Evolutionary conservation across 2,888 invertebrate species (phyloP).

Genomic region (Polietes domitor): DNA sequence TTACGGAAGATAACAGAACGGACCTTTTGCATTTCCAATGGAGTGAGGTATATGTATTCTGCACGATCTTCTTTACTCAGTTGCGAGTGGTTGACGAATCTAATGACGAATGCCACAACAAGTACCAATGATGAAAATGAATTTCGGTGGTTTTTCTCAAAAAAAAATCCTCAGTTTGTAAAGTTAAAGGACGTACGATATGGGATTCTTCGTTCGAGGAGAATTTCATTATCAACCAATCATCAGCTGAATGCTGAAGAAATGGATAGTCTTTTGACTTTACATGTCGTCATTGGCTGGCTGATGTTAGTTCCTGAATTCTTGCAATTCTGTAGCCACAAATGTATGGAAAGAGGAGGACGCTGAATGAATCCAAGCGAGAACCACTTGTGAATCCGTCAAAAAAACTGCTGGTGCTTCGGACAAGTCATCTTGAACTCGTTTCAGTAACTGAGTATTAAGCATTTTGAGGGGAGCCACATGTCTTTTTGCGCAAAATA

Average conservation of each 20-base stretch:
- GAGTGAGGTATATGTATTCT: background rate
- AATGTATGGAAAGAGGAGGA: background rate
- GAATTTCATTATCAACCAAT: background rate
- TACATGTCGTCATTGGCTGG: background rate
- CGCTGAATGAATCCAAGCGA: background rate
- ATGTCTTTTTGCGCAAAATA: background rate
- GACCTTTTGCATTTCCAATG: too few species aligned
- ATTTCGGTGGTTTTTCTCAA: background rate
- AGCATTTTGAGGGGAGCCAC: too few species aligned
- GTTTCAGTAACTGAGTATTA: background rate
- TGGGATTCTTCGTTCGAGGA: background rate
- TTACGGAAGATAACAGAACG: too few species aligned
- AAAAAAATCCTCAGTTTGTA: background rate
- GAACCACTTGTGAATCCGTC: background rate
- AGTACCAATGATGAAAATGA: background rate
- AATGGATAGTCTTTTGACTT: background rate
- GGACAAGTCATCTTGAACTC: background rate
- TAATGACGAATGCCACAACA: background rate
- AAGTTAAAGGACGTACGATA: background rate
- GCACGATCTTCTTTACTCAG: background rate
- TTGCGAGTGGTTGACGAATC: background rate
- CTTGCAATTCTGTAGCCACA: background rate
- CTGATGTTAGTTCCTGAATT: background rate
- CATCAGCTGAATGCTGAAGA: background rate
- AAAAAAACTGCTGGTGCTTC: background rate